A percentile compares a stretch with the other conserved stretches of the same genome.
Conservation (phyloP, 2,113 vertebrate species). For the Carlito syrichta region DNA sequence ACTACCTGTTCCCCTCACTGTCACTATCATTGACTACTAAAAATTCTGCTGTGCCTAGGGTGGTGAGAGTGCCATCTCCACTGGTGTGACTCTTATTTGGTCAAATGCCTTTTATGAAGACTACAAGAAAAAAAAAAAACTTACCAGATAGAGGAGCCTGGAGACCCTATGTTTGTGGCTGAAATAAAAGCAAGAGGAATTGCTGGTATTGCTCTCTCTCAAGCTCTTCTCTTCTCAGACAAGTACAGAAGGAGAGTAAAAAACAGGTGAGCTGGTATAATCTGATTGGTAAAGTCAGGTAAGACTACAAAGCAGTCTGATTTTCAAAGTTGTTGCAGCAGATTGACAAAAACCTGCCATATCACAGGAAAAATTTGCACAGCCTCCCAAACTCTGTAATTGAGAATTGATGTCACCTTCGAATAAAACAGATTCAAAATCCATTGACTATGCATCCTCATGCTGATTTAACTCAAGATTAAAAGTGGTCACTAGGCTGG, state of each 20-base stretch:
- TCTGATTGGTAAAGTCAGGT: not conserved
- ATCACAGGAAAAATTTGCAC: not conserved
- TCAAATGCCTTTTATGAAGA: not conserved
- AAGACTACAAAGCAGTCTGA: too few species aligned
- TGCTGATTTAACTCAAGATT: not conserved
- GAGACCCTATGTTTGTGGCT: not conserved
- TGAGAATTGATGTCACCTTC: not conserved
- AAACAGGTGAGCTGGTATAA: accelerated
- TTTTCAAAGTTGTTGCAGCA: not conserved
- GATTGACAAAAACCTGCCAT: not conserved
- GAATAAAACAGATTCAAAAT: not conserved
- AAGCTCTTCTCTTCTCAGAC: not conserved
- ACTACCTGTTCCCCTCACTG: not conserved
- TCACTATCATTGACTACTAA: not conserved
- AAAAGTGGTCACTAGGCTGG: not conserved
- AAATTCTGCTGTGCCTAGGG: not conserved
- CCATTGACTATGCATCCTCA: not conserved
- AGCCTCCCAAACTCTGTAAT: not conserved
- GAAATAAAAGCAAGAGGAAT: not conserved
- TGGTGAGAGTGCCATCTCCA: not conserved
- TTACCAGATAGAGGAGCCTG: not conserved
- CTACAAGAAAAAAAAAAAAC: too few species aligned
- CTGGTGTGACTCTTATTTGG: not conserved
- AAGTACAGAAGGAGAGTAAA: not conserved
- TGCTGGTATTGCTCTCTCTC: not conserved